phyloP scores from a whole-genome alignment of 1,140 invertebrate species.

The Cepaea nemoralis region DNA sequence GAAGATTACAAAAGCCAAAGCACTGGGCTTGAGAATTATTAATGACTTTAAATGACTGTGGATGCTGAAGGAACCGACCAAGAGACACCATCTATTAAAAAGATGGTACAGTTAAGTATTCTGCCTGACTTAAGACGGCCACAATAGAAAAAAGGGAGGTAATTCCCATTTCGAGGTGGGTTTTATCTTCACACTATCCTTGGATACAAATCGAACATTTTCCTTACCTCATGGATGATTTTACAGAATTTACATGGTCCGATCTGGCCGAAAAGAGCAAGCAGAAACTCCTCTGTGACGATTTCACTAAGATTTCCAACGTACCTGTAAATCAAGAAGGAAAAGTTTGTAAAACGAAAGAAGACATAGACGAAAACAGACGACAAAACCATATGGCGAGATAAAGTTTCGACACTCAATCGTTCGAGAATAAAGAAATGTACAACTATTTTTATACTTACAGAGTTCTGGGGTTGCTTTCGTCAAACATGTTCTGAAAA shows the following conservation, averaged over 20 bases:
- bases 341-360: slow-evolving; percentile 34
- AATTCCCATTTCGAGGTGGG: background rate
- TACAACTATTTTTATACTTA: slow-evolving; percentile 49
- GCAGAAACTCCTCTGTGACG: slow-evolving; percentile 93
- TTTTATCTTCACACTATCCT: background rate
- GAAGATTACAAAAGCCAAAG: no score
- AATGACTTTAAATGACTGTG: no score
- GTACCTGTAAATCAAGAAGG: slow-evolving; percentile 76
- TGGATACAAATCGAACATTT: background rate
- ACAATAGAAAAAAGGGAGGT: slow-evolving; percentile 11
- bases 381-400: no score
- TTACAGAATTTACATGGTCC: slow-evolving; percentile 97
- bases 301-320: slow-evolving; percentile 94
- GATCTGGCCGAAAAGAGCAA: slow-evolving; percentile 94
- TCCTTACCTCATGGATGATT: slow-evolving; percentile 89
- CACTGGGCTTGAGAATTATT: no score
- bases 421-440: slow-evolving; percentile 2
- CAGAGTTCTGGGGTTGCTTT: slow-evolving; percentile 55
- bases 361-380: no score
- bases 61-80: no score
- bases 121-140: no score
- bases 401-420: slow-evolving; percentile 35
- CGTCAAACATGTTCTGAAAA: slow-evolving; percentile 57
- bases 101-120: no score
- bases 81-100: no score